Evolutionary conservation across 2,888 invertebrate genomes (phyloP).

Genomic region (Volucella zonaria): DNA sequence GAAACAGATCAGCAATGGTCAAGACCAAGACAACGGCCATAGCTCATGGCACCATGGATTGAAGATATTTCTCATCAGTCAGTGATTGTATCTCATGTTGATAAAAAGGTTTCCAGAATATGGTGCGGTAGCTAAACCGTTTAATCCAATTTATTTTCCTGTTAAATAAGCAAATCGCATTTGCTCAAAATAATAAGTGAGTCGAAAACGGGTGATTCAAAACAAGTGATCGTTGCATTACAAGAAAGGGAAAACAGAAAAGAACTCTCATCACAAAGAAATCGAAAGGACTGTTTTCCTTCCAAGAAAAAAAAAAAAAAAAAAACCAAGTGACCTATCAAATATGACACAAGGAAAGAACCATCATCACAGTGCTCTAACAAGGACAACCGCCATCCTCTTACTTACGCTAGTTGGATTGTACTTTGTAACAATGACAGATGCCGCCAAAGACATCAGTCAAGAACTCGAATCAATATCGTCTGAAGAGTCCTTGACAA

Average conservation of each 20-base stretch:
- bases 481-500: conserved; percentile 29
- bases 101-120: conserved; percentile 43
- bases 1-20: conserved; percentile 13
- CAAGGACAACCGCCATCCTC: conserved; percentile 6
- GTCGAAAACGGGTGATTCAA: neutral
- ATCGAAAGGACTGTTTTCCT: neutral
- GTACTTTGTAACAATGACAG: conserved; percentile 32
- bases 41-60: conserved; percentile 36
- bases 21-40: conserved; percentile 28
- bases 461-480: conserved; percentile 40
- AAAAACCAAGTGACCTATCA: neutral
- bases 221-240: conserved; percentile 11
- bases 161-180: conserved; percentile 34
- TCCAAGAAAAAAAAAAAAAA: neutral
- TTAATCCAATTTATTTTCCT: conserved; percentile 7
- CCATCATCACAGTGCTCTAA: neutral
- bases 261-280: neutral
- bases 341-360: conserved; percentile 38
- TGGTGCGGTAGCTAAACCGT: conserved; percentile 31
- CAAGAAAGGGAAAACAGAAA: conserved; percentile 30
- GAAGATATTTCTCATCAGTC: conserved; percentile 53
- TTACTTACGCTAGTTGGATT: conserved; percentile 38
- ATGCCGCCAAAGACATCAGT: conserved; percentile 11
- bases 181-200: neutral
- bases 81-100: conserved; percentile 63